Evolutionary conservation across 2,888 invertebrate species (phyloP), one percentile per base, ranked within the genome.

Genomic region (Himalopsyche japonica): DNA sequence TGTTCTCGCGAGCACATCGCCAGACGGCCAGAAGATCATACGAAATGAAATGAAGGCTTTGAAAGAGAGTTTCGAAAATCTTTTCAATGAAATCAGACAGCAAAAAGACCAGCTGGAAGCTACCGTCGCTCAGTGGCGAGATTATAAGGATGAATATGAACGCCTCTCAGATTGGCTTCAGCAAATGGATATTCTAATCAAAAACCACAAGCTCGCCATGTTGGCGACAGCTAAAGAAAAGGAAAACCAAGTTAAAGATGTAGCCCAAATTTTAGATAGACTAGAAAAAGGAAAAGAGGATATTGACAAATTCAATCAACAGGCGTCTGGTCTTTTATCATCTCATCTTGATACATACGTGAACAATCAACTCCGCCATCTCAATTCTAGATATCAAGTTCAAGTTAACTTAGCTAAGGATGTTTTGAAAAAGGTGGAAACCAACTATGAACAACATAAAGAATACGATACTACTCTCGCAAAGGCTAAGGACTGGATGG

Each of bases 131-230:
- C 96, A 97, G 88, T 97, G 97, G 96, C 94, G 97, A 82, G 96
- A 97, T 86, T 98, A 97, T 91, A 98, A 98, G 90, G 98, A 98
- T 89, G 98, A 98, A 90, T 97, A 97, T 89, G 98, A 98, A 89
- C 94, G 97, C 85, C 91, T 98, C 20, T 97, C 97, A 80, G 98
- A 98, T 89, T 98, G 98, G 98, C 90, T 98, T 43, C 98, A 98
- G 89, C 97, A 98, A 90, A 97, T 97, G 88, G 97, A 98, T 88
- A 97, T 97, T 88, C 93, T 97, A 10, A 96, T 97, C 15, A 98
- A 98, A 89, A 97, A 97, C 83, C 97, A 98, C 88, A 98, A 98
- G 90, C 94, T 97, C 32, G 95, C 96, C 30, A 91, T 97, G 15
- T 93, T 96, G 32, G 95, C 97, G 3, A 96, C 95, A 82, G 92